These are phyloP conservation scores for Leptopilina syphax DNA, from an alignment of 2,888 invertebrate genomes.

Conservation along the genomic window DNA sequence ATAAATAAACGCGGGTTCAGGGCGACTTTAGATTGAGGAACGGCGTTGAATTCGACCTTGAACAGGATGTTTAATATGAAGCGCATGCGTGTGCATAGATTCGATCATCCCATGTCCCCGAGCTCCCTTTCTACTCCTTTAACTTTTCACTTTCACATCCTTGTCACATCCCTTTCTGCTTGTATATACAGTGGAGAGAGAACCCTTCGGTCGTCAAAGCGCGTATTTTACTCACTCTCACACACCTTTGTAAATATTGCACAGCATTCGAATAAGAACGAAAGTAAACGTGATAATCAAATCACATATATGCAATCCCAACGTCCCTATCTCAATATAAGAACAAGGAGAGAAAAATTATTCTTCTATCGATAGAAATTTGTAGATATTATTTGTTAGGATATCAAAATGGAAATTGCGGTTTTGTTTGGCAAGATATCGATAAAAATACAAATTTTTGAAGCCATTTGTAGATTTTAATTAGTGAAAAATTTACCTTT, in stretches of 20 bases:
- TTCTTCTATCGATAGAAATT: no score
- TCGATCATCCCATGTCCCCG: constrained; percentile 66
- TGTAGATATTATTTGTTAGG: no score
- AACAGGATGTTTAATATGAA: constrained; percentile 60
- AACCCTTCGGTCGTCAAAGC: constrained; percentile 49
- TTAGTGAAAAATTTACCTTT: no score
- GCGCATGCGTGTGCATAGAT: constrained; percentile 64
- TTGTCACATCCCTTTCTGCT: constrained; percentile 60
- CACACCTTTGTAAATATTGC: constrained; percentile 42
- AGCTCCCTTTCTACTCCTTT: constrained; percentile 55
- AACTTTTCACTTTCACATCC: constrained; percentile 72
- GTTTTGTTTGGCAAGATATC: no score
- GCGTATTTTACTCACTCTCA: constrained; percentile 51
- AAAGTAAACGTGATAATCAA: constrained; percentile 57
- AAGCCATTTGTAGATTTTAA: no score
- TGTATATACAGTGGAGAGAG: neutral
- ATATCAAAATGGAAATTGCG: no score
- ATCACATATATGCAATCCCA: constrained; percentile 38
- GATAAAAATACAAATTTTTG: no score
- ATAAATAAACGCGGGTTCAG: neutral
- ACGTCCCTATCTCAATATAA: no score
- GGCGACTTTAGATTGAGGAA: constrained; percentile 38
- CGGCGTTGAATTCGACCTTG: constrained; percentile 64
- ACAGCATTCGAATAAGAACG: constrained; percentile 51
- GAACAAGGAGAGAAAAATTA: no score